Percentiles rank a stretch among this genome's conserved stretches.
phyloP scores from a whole-genome alignment of 2,888 invertebrate species.

The Neoscelio sp. region DNA sequence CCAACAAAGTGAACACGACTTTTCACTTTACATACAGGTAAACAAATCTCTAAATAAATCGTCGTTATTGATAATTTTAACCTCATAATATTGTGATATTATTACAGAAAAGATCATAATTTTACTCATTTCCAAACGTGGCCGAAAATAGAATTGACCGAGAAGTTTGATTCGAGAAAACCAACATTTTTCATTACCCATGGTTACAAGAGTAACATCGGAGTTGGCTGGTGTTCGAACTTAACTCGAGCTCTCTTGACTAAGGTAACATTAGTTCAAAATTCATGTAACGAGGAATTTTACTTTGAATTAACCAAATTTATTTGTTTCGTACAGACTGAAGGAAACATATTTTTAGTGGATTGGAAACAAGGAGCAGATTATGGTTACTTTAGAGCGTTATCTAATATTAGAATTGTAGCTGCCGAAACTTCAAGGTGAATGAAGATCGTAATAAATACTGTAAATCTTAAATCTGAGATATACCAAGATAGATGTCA shows the following conservation, averaged over 20 bases:
- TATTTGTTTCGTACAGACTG: no score
- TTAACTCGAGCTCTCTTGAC: slow-evolving; percentile 80
- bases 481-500: no score
- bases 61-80: background rate
- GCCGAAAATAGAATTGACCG: slow-evolving; percentile 73
- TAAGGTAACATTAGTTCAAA: slow-evolving; percentile 71
- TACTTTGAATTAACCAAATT: background rate
- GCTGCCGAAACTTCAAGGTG: slow-evolving; percentile 78
- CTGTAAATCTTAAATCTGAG: no score
- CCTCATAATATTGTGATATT: background rate
- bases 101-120: slow-evolving; percentile 47
- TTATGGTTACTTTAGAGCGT: slow-evolving; percentile 75
- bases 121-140: slow-evolving; percentile 62
- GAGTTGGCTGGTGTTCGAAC: slow-evolving; percentile 78
- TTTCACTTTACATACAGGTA: slow-evolving; percentile 79
- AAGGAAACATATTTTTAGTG: slow-evolving; percentile 81
- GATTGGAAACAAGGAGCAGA: slow-evolving; percentile 82
- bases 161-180: slow-evolving; percentile 66
- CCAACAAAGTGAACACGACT: slow-evolving; percentile 77
- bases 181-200: slow-evolving; percentile 81
- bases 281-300: background rate
- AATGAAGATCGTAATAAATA: slow-evolving; percentile 17
- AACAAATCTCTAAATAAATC: background rate
- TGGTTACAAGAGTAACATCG: slow-evolving; percentile 79
- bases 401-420: slow-evolving; percentile 76